phyloP scores from a whole-genome alignment of 2,113 vertebrate genomes.

The Prinia subflava region DNA sequence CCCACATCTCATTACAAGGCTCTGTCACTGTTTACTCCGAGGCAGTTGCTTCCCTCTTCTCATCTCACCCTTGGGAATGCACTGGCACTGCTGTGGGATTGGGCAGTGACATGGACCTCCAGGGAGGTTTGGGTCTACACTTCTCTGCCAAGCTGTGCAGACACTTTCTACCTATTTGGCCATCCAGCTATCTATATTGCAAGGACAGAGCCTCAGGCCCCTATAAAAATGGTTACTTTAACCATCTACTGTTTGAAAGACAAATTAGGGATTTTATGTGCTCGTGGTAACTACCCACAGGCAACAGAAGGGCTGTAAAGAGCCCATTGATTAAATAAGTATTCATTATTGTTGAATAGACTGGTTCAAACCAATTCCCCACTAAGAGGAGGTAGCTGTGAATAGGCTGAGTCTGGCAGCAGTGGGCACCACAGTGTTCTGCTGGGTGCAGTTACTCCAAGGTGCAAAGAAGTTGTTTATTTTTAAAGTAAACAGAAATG shows the following conservation, averaged over 20 bases:
- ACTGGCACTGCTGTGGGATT: not conserved
- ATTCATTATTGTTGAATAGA: constrained; percentile 40
- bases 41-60: not conserved
- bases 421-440: not conserved
- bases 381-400: not conserved
- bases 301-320: constrained; percentile 18
- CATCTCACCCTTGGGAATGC: fast-evolving
- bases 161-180: not conserved
- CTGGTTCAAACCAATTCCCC: not conserved
- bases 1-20: not conserved
- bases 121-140: not conserved
- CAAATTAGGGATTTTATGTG: constrained; percentile 49
- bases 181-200: not conserved
- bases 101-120: not conserved
- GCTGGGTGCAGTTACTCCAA: not conserved
- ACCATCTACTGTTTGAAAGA: not conserved
- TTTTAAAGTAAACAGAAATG: not conserved
- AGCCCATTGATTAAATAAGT: constrained; percentile 37
- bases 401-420: not conserved
- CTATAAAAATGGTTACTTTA: not conserved
- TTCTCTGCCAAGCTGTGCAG: not conserved
- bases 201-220: not conserved
- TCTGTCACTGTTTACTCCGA: not conserved
- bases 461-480: not conserved
- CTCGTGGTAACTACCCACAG: constrained; percentile 27